These are phyloP conservation scores for Callyntrura guangdongensis DNA, from an alignment of 2,888 invertebrate species.

Conservation along the genomic window DNA sequence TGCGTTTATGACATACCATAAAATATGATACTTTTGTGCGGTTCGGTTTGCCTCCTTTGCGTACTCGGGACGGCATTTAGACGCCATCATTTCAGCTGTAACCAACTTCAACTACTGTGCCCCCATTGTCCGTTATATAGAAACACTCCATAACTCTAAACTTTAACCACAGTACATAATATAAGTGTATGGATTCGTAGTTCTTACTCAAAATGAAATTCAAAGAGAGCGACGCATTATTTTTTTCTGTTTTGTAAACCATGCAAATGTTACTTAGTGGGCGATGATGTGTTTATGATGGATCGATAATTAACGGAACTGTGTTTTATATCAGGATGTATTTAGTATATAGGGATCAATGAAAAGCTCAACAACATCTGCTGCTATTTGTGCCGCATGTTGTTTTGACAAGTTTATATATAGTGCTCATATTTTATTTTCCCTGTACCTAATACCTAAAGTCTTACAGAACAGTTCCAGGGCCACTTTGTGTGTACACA, in stretches of 20 bases:
- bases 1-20: slow-evolving; percentile 4
- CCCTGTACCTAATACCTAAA: not conserved
- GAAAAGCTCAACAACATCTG: slow-evolving; percentile 32
- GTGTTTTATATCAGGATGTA: slow-evolving; percentile 50
- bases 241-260: not conserved
- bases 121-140: not conserved
- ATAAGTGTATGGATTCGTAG: not conserved
- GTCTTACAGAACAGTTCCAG: not conserved
- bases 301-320: slow-evolving; percentile 69
- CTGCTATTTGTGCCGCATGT: slow-evolving; percentile 13
- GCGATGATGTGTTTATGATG: slow-evolving; percentile 60
- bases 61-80: not conserved
- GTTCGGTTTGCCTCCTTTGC: slow-evolving; percentile 10
- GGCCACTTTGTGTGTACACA: not conserved
- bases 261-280: not conserved
- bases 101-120: not conserved
- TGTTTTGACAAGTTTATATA: slow-evolving; percentile 45
- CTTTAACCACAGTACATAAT: no score
- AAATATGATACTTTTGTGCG: not conserved
- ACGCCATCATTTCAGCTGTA: not conserved
- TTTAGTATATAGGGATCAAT: no score
- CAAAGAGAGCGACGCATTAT: not conserved
- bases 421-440: slow-evolving; percentile 4
- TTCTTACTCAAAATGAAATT: not conserved
- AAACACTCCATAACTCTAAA: not conserved